Base-by-base conservation (phyloP, 2,888 invertebrate genomes). In the Cabera pusaria region DNA sequence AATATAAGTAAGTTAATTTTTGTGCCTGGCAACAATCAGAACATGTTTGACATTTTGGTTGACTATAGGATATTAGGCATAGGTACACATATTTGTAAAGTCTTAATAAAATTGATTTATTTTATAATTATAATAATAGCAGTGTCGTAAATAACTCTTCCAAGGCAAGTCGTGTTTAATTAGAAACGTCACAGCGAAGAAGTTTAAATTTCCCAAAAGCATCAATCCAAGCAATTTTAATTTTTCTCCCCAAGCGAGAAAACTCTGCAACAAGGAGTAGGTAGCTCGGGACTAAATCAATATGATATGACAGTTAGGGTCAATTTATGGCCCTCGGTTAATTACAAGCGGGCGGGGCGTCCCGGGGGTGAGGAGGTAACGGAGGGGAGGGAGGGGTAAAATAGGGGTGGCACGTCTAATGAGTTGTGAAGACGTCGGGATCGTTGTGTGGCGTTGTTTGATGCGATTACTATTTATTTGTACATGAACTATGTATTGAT, bases 251-350 rank as follows among this genome's bases (percentile, higher is more conserved):
- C 60, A n/a, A 62, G 58, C 58, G 35, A 29, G 70, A 65, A 70
- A 72, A 71, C 65, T 74, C 66, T 14, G 50, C 56, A 53, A 56
- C 62, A 63, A 67, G 64, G 64, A 62, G 64, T 55, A 59, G 58
- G 58, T 56, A 43, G 47, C 52, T 64, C 74, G 83, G 76, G 86
- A 80, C 87, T 88, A 88, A 89, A 88, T 89, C 89, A 87, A 88
- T 89, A 88, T 88, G 85, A 88, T 88, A 88, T 87, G 88, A 89
- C 88, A 89, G 88, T 87, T 84, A 80, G 80, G 85, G 85, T 86
- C 88, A 86, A 88, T 88, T 88, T 88, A 89, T 88, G 83, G 84
- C 82, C 80, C 78, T 75, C 76, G 72, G 88, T 89, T 88, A 87
- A 89, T 89, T 89, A 88, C 87, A 83, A 80, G 73, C 74, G 80